phyloP scores from a whole-genome alignment of 2,888 invertebrate species.

The Octodonta nipae region DNA sequence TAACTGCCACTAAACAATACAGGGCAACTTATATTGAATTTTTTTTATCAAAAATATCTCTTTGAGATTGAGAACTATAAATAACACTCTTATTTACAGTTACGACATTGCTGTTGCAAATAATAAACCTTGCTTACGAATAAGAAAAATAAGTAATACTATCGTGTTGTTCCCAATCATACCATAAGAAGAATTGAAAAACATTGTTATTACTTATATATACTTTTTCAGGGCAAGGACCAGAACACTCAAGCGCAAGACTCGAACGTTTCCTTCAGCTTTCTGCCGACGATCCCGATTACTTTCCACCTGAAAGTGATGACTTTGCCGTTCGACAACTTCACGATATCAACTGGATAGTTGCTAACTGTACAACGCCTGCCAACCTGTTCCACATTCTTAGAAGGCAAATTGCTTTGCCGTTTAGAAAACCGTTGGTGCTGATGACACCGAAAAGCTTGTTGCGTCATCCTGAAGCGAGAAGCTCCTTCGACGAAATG shows the following conservation, averaged over 20 bases:
- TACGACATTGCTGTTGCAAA: too few relatives aligned
- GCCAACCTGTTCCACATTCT: conserved; percentile 93
- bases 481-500: conserved; percentile 88
- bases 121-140: too few relatives aligned
- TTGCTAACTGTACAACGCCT: conserved; percentile 88
- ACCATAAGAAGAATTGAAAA: too few relatives aligned
- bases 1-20: too few relatives aligned
- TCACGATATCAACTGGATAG: conserved; percentile 92
- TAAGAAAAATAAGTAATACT: too few relatives aligned
- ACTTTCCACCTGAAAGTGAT: conserved; percentile 71
- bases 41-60: too few relatives aligned
- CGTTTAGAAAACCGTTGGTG: conserved; percentile 91
- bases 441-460: conserved; percentile 94
- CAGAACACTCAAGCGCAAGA: conserved; percentile 83
- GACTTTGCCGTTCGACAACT: conserved; percentile 85
- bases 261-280: conserved; percentile 85
- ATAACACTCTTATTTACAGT: too few relatives aligned
- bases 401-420: conserved; percentile 83
- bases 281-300: conserved; percentile 90
- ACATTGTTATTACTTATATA: too few relatives aligned
- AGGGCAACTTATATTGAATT: too few relatives aligned
- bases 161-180: too few relatives aligned
- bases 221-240: conserved; percentile 70
- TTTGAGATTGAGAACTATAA: too few relatives aligned
- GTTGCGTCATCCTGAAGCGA: conserved; percentile 84